These are phyloP conservation scores for Corvus moneduloides DNA, from an alignment of 2,113 vertebrate species.

Conservation along the genomic window DNA sequence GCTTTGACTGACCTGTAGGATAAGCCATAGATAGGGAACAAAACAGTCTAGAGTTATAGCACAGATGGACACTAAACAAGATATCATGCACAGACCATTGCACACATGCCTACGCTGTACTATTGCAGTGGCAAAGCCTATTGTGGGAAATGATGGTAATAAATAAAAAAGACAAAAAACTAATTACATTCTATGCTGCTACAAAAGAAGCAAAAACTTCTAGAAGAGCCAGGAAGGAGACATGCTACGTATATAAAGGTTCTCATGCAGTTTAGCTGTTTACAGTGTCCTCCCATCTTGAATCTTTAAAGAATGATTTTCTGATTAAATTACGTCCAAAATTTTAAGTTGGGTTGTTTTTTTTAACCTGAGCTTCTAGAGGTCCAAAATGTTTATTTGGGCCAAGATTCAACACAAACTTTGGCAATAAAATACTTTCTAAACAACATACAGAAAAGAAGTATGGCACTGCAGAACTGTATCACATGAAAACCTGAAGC, in stretches of 20 bases:
- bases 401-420: not conserved
- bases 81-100: not conserved
- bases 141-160: not conserved
- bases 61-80: not conserved
- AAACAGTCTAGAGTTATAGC: not conserved
- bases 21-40: not conserved
- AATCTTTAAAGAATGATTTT: not conserved
- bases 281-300: not conserved
- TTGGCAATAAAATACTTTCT: not conserved
- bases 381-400: not conserved
- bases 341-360: not conserved
- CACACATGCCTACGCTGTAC: not conserved
- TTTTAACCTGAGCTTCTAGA: not conserved
- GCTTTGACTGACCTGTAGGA: not conserved
- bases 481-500: slow-evolving; percentile 24
- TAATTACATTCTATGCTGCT: not conserved
- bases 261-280: not conserved
- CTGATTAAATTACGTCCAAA: not conserved
- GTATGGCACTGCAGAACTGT: not conserved
- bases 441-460: not conserved
- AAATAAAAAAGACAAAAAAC: not conserved
- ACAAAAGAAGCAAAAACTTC: not conserved
- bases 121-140: not conserved
- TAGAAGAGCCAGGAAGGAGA: not conserved
- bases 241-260: fast-evolving